Base-by-base conservation (phyloP, 2,797 vertebrate species). In the Malacoraja senta region DNA sequence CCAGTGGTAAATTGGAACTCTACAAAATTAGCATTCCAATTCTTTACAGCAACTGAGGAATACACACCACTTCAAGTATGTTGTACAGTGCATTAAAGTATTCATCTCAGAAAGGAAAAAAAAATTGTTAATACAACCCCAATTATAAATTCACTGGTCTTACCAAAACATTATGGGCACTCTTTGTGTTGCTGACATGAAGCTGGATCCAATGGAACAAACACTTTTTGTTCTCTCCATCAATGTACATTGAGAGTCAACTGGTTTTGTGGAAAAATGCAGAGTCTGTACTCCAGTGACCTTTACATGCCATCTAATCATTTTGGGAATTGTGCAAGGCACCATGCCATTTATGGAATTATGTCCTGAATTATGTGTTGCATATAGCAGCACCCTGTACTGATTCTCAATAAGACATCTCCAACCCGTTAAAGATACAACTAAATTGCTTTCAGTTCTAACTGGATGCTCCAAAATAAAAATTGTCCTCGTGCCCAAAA, bases 1-100 rank as follows among this genome's bases (percentile, higher is more conserved):
- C 83, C 29, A n/a, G n/a, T 63, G 58, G 83, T n/a, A 86, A 86
- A 86, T n/a, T 86, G 58, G 53, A 86, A 83, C 13, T 17, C 83
- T 61, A 26, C n/a, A 86, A 86, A 86, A 86, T 61, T 63, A 61
- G 1, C 1, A 2, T n/a, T 13, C 44, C 44, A 86, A 65, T 63
- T 15, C 58, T 86, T 29, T 63, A 53, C 29, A 13, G 29, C 29
- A 86, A 29, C 29, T 19, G 13, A 12, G 29, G 83, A 63, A 29
- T 63, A 61, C 58, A 86, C 17, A 1, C 44, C 81, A 84, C 53
- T 84, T 84, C 26, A 53, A 58, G 2, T n/a, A 12, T 84, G 24
- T 65, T 63, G n/a, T 12, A n/a, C 58, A 86, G 29, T 17, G 15
- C 29, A 32, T 86, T 79, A 79, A 86, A 63, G 15, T 58, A 86